Percentiles rank a stretch among this genome's conserved stretches.
These are phyloP conservation scores for Dinocampus coccinellae DNA, from an alignment of 2,888 invertebrate genomes.

Conservation along the genomic window DNA sequence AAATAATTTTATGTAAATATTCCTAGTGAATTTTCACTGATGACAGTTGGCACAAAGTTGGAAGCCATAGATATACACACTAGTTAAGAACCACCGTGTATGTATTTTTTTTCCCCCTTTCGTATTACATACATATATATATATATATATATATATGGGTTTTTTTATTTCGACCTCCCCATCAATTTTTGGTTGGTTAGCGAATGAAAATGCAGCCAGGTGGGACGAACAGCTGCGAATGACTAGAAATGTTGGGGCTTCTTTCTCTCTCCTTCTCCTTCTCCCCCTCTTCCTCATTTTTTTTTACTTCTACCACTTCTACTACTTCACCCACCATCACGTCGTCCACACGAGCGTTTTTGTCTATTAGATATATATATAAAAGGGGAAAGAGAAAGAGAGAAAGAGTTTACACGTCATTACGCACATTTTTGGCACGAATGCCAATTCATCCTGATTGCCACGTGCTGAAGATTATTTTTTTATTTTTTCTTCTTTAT, in stretches of 20 bases:
- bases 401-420: slow-evolving; percentile 25
- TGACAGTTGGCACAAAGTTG: background rate
- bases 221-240: slow-evolving; percentile 43
- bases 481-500: background rate
- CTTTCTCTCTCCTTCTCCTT: slow-evolving; percentile 4
- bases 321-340: background rate
- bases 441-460: slow-evolving; percentile 16
- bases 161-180: background rate
- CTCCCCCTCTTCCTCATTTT: background rate
- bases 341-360: background rate
- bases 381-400: background rate
- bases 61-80: background rate
- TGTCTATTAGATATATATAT: too few species aligned
- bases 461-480: background rate
- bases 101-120: slow-evolving; percentile 9
- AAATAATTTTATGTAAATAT: background rate
- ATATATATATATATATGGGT: too few species aligned
- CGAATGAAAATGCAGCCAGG: slow-evolving; percentile 39
- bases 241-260: slow-evolving; percentile 22
- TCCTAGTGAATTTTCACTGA: background rate
- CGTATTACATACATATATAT: too few species aligned
- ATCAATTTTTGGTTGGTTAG: slow-evolving; percentile 19
- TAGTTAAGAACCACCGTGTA: background rate
- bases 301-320: background rate
- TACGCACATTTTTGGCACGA: slow-evolving; percentile 31